phyloP scores from a whole-genome alignment of 1,140 invertebrate species.

The Sogatella furcifera region DNA sequence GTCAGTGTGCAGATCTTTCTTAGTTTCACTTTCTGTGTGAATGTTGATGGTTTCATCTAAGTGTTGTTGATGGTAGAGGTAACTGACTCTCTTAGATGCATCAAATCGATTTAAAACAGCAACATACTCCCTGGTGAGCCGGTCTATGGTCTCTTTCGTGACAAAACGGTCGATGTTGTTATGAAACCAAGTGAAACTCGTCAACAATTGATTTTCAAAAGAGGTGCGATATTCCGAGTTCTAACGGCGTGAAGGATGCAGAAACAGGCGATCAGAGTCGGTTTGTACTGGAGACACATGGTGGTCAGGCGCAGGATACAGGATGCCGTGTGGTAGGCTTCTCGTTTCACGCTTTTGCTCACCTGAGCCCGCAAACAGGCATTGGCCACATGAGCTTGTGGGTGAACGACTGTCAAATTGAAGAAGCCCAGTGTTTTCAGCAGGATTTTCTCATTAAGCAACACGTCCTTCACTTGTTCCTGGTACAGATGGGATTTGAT shows the following conservation, averaged over 20 bases:
- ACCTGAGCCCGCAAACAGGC: constrained; percentile 86
- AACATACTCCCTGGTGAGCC: constrained; percentile 73
- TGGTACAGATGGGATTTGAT: constrained; percentile 59
- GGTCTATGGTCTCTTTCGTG: constrained; percentile 68
- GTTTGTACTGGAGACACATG: constrained; percentile 92
- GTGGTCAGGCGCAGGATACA: constrained; percentile 94
- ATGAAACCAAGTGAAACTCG: no score
- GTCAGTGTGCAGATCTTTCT: no score
- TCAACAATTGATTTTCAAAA: no score
- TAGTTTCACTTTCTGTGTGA: no score
- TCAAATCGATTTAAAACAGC: no score
- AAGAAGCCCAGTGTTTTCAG: constrained; percentile 93
- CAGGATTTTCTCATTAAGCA: constrained; percentile 91
- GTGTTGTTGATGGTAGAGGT: no score
- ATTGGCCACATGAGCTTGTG: constrained; percentile 95
- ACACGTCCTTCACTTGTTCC: constrained; percentile 77
- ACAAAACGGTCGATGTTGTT: constrained; percentile 83
- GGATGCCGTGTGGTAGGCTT: constrained; percentile 95
- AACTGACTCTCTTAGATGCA: no score
- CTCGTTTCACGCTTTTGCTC: constrained; percentile 90
- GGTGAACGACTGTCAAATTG: constrained; percentile 94
- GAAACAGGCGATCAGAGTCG: constrained; percentile 92
- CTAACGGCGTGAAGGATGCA: constrained; percentile 95
- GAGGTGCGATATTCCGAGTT: no score
- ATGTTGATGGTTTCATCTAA: no score